Evolutionary conservation across 2,113 vertebrate genomes (phyloP), one percentile per base, ranked within the genome.

Genomic region (Charadrius vociferus): DNA sequence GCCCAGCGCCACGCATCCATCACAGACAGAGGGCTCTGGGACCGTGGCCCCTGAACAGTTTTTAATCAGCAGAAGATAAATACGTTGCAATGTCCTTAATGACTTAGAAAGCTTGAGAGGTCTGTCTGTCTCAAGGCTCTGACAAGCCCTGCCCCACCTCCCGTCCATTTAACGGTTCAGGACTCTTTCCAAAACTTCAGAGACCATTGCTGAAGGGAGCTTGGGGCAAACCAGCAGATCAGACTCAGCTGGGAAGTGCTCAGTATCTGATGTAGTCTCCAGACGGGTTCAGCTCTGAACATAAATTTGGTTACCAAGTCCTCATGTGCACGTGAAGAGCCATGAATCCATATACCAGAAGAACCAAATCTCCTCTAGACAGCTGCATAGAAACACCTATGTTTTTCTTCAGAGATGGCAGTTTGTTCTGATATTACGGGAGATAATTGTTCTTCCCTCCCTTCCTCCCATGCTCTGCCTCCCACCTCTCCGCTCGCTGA

Each of bases 61-160:
- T 72, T 65, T 68, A 83, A 62, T 82, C 71, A 88, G 63, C 32
- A 88, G 61, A 56, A 70, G 61, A 70, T 39, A 75, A 62, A 83
- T 9, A 8, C 0, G 0, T 13, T 39, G 61, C 18, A 27, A 86
- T 17, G 45, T 39, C 63, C 30, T 91, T 67, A 47, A 26, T 8
- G 72, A 61, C 29, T 65, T 50, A 26, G 23, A 78, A 72, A 72
- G 80, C 52, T 82, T 17, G 39, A 93, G 39, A 74, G 43, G 41
- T 37, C 80, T 91, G 47, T 37, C 80, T 88, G 58, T 15, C 56
- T 75, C 52, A 36, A 90, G 74, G 90, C 13, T 66, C 12, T 49
- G 45, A 59, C 56, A 71, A 62, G 58, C 32, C 62, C 41, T 80
- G 66, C 43, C 37, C 36, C 7, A 3, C 36, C 21, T 80, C 41